Evolutionary conservation across 2,888 invertebrate genomes (phyloP).

Genomic region (Spodoptera littoralis): DNA sequence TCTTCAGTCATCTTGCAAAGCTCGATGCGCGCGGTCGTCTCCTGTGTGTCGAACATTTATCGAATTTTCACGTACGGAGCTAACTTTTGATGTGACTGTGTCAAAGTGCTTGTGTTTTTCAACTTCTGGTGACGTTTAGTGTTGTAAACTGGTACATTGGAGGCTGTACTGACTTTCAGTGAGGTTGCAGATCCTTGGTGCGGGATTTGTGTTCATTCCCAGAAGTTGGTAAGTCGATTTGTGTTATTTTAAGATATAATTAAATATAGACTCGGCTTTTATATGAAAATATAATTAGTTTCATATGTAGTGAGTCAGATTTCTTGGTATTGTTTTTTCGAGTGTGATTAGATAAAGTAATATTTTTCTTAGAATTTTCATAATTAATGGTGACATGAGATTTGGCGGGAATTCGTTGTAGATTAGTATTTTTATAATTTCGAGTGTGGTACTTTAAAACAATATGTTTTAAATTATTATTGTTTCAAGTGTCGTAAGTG

Average conservation of each 20-base stretch:
- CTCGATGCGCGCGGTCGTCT: conserved; percentile 70
- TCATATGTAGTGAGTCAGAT: conserved; percentile 75
- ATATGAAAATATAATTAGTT: conserved; percentile 85
- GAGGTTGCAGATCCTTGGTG: conserved; percentile 65
- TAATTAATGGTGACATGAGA: conserved; percentile 3
- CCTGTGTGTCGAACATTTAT: conserved; percentile 56
- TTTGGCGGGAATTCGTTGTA: conserved; percentile 13
- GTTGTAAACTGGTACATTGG: conserved; percentile 48
- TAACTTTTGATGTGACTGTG: conserved; percentile 67
- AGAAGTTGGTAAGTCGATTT: conserved; percentile 82
- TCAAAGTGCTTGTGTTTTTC: conserved; percentile 70
- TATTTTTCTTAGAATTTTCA: conserved; percentile 34
- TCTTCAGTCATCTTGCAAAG: conserved; percentile 81
- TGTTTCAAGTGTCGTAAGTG: too few species aligned
- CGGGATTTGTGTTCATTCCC: conserved; percentile 73
- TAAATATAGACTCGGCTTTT: conserved; percentile 84
- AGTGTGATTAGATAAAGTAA: conserved; percentile 49
- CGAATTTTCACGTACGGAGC: conserved; percentile 60
- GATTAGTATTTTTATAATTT: neutral
- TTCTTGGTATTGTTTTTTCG: conserved; percentile 74
- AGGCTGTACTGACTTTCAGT: conserved; percentile 50
- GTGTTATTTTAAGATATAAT: conserved; percentile 86
- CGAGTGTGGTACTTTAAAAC: too few species aligned
- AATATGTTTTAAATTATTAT: too few species aligned
- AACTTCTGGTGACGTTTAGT: conserved; percentile 62